Conservation (phyloP, 1,140 invertebrate species). For the Acyrthosiphon pisum region DNA sequence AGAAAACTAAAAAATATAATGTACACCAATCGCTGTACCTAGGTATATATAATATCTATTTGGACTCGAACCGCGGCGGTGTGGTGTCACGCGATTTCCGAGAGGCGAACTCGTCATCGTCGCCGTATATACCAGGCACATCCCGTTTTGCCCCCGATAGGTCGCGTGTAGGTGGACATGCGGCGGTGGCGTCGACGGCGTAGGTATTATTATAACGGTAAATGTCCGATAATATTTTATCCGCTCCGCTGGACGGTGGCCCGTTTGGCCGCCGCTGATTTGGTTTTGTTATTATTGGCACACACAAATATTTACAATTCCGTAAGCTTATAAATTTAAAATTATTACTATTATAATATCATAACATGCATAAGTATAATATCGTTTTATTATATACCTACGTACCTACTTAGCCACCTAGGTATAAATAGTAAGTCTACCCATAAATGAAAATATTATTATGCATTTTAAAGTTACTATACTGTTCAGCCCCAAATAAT, state of each 20-base stretch:
- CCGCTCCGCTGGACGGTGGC: neutral
- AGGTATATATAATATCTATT: neutral
- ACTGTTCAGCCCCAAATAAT: neutral
- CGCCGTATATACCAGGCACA: neutral
- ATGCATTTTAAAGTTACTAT: neutral
- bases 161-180: neutral
- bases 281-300: neutral
- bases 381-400: neutral
- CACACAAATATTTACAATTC: neutral
- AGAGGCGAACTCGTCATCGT: conserved; percentile 13
- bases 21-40: neutral
- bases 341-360: too few relatives aligned
- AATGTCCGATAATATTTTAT: conserved; percentile 38
- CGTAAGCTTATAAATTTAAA: neutral
- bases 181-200: neutral
- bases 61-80: neutral
- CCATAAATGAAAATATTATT: neutral
- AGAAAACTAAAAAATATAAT: neutral
- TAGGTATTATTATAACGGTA: conserved; percentile 21
- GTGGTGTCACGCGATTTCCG: conserved; percentile 14
- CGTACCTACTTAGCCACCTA: neutral
- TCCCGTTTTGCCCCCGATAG: conserved; percentile 37
- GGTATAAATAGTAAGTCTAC: neutral
- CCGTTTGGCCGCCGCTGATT: neutral
- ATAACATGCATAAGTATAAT: neutral